Base-by-base conservation (phyloP, 2,113 vertebrate species). In the Forbesichthys papilliferus region DNA sequence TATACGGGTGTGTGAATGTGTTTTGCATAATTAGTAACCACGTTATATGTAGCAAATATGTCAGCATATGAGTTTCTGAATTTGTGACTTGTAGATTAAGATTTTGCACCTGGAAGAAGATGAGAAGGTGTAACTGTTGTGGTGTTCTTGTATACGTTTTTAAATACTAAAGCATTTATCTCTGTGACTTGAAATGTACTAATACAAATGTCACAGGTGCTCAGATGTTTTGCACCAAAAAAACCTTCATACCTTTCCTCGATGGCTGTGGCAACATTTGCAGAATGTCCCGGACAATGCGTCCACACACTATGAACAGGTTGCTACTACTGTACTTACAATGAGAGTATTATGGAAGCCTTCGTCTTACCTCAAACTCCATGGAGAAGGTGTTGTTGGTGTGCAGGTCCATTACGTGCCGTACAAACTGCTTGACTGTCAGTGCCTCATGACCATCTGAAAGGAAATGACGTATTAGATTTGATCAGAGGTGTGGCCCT, bases 341-440 rank as follows among this genome's bases (percentile, higher is more conserved):
- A 18, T 55, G 54, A 16, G 54, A n/a, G 54, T 14, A 18, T 55
- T 9, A 20, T 16, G 4, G 9, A 8, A 18, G 1, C 27, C 27
- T 27, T 27, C 1, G 4, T 73, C 65, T 0, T 93, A 98, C 97
- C 97, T 98, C 96, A 91, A 98, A 99, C 92, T 99, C 97, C 91
- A 96, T 95, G 84, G 92, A 92, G 92, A 99, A 99, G 20, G 93
- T 94, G 93, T 89, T 96, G 89, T 89, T 95, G 91, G 90, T 84
- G 92, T 98, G 96, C 79, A 99, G 95, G 77, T 97, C 95, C 88
- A 93, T 92, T 81, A 98, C 95, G 61, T 96, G 97, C 83, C 95
- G 96, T 84, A 96, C 95, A 87, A 99, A 99, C 88, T 98, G 95
- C 85, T 96, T 98, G 90, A 96, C 91, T 64, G 95, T 93, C 91